Base-by-base conservation (phyloP, 2,888 invertebrate genomes). In the Teinopalpus imperialis region DNA sequence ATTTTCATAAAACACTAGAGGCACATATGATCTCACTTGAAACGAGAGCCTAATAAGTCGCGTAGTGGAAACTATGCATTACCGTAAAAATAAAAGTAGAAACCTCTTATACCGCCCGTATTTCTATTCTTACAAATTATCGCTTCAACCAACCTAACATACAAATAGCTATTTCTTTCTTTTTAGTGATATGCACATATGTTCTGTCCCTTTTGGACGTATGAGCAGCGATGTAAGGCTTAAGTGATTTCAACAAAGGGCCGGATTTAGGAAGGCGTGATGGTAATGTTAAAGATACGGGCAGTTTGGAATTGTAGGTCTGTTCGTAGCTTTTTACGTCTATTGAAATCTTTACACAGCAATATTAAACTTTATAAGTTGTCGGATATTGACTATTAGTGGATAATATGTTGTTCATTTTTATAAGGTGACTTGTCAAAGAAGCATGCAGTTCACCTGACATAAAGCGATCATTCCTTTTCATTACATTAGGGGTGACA, bases 21-120 rank as follows among this genome's bases (percentile, higher is more conserved):
- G 18, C 23, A 14, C 43, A 30, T 30, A 29, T 9, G 34, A 13
- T 35, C 13, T 42, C 41, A 49, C 49, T 49, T 42, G 49, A 50
- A 51, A 34, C 49, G 40, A 36, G 20, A 46, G 41, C 48, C 55
- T 49, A 55, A 52, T 55, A 52, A 52, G 49, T 53, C 40, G 24
- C 48, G 35, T 9, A 30, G 58, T 61, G 62, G 59, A 63, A 67
- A 69, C 64, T 70, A 65, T 58, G 71, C 72, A 78, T 80, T 75
- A 80, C 71, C 71, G 71, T 81, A 75, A 80, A 78, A 79, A 74
- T 78, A 79, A 81, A 74, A 75, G 67, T 70, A 55, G 52, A 54
- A 76, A 75, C 76, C 81, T 80, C 67, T 79, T 75, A 76, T 61
- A 58, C 57, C 43, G 64, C 57, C 60, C 66, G 66, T 71, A 73